These are phyloP conservation scores for Rana temporaria DNA, from an alignment of 2,113 vertebrate genomes.

Conservation along the genomic window DNA sequence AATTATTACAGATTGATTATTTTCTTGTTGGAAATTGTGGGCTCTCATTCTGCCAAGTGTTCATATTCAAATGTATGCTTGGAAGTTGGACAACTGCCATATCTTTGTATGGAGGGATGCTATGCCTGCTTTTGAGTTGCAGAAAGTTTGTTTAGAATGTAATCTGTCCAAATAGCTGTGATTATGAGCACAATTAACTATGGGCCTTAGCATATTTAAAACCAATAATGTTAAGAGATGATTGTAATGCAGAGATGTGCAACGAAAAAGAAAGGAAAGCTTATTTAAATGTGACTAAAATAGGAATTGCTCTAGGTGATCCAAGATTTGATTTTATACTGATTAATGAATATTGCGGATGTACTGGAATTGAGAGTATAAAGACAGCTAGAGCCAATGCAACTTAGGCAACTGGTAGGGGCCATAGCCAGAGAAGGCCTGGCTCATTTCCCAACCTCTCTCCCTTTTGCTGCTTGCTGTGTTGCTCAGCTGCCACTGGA, in stretches of 20 bases:
- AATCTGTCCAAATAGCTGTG: slow-evolving; percentile 25
- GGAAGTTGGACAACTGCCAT: slow-evolving; percentile 27
- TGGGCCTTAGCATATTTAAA: slow-evolving; percentile 13
- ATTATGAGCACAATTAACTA: slow-evolving; percentile 25
- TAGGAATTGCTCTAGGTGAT: neutral
- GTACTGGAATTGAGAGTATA: too few relatives aligned
- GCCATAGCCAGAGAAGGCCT: too few relatives aligned
- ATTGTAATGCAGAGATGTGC: neutral
- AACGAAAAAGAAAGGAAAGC: neutral
- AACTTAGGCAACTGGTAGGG: too few relatives aligned
- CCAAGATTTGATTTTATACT: too few relatives aligned
- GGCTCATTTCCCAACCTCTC: too few relatives aligned
- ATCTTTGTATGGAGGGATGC: slow-evolving; percentile 1
- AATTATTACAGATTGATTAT: slow-evolving; percentile 47
- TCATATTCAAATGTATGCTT: slow-evolving; percentile 17
- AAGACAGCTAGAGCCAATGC: too few relatives aligned
- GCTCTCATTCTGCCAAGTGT: slow-evolving; percentile 22
- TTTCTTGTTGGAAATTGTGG: slow-evolving; percentile 21
- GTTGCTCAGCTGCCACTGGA: too few relatives aligned
- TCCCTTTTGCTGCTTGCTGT: too few relatives aligned
- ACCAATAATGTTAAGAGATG: neutral
- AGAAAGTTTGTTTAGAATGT: slow-evolving; percentile 32
- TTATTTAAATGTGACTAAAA: neutral
- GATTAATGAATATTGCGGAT: too few relatives aligned
- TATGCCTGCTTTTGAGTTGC: slow-evolving; percentile 11